phyloP scores from a whole-genome alignment of 2,113 vertebrate genomes.

The Lampris megalopsis region DNA sequence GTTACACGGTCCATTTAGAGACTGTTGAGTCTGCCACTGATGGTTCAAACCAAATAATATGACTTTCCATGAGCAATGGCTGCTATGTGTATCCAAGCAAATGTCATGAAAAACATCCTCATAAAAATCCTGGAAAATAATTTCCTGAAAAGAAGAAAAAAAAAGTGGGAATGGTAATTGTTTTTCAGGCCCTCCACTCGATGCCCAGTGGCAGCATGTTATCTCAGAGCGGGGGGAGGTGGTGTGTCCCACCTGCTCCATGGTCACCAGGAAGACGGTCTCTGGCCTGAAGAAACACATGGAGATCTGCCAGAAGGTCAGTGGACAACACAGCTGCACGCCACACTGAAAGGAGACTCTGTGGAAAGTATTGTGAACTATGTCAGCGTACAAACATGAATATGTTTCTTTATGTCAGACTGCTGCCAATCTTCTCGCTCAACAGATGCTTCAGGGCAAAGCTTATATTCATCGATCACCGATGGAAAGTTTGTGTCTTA shows the following conservation, averaged over 20 bases:
- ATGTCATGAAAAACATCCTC: too few species aligned
- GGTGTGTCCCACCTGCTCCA: slow-evolving; percentile 90
- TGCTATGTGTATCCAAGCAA: too few species aligned
- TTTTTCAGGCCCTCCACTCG: slow-evolving; percentile 77
- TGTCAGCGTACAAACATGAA: background rate
- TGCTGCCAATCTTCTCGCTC: background rate
- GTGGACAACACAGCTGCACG: slow-evolving; percentile 24
- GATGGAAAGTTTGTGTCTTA: background rate
- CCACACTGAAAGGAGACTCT: background rate
- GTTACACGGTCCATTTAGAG: too few species aligned
- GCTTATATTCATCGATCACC: background rate
- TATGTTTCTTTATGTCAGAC: background rate
- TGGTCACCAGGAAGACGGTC: slow-evolving; percentile 92
- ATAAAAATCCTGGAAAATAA: too few species aligned
- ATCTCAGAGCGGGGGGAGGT: slow-evolving; percentile 93
- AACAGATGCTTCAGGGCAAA: background rate
- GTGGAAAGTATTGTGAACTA: background rate
- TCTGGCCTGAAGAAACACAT: slow-evolving; percentile 96
- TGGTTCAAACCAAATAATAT: too few species aligned
- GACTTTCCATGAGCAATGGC: too few species aligned
- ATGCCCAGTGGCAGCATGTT: slow-evolving; percentile 90
- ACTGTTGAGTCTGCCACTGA: too few species aligned
- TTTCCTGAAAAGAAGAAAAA: too few species aligned
- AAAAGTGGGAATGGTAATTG: background rate
- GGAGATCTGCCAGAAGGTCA: slow-evolving; percentile 97